Percentiles rank a stretch among this genome's conserved stretches.
These are phyloP conservation scores for Girardinichthys multiradiatus DNA, from an alignment of 2,113 vertebrate species.

Conservation along the genomic window DNA sequence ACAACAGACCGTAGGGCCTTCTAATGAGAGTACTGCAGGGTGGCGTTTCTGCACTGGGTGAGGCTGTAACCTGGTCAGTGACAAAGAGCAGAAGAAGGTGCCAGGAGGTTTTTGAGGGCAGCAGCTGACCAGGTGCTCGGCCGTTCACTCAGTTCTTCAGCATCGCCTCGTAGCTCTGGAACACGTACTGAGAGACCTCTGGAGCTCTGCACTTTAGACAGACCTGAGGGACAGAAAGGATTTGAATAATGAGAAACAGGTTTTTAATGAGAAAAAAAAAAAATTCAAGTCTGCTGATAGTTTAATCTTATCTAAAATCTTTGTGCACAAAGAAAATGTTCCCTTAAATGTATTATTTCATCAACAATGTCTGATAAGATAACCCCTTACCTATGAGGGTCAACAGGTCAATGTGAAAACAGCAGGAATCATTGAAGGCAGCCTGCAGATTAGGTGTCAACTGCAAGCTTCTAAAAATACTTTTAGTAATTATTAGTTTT, in stretches of 20 bases:
- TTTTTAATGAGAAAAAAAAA: not conserved
- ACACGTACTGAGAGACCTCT: slow-evolving; percentile 90
- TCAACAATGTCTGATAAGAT: too few species aligned
- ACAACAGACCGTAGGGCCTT: slow-evolving; percentile 23
- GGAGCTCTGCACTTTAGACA: slow-evolving; percentile 93
- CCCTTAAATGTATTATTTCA: too few species aligned
- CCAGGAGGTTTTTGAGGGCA: slow-evolving; percentile 20
- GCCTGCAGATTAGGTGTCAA: too few species aligned
- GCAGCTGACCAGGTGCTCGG: slow-evolving; percentile 4
- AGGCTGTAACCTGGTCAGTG: slow-evolving; percentile 14
- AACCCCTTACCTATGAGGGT: too few species aligned
- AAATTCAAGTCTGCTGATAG: not conserved
- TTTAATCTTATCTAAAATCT: too few species aligned
- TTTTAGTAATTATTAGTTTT: too few species aligned
- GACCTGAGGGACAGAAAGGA: slow-evolving; percentile 78
- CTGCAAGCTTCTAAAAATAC: too few species aligned
- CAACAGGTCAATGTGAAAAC: too few species aligned
- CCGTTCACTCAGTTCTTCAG: slow-evolving; percentile 88
- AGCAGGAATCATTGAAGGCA: too few species aligned
- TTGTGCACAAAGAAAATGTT: too few species aligned
- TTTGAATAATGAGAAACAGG: not conserved
- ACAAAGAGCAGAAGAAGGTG: not conserved
- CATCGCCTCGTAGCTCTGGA: slow-evolving; percentile 91
- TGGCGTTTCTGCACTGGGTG: slow-evolving; percentile 1
- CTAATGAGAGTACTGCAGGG: slow-evolving; percentile 35